Evolutionary conservation across 1,140 invertebrate species (phyloP), one percentile per base, ranked within the genome.

Genomic region (Phortica variegata): DNA sequence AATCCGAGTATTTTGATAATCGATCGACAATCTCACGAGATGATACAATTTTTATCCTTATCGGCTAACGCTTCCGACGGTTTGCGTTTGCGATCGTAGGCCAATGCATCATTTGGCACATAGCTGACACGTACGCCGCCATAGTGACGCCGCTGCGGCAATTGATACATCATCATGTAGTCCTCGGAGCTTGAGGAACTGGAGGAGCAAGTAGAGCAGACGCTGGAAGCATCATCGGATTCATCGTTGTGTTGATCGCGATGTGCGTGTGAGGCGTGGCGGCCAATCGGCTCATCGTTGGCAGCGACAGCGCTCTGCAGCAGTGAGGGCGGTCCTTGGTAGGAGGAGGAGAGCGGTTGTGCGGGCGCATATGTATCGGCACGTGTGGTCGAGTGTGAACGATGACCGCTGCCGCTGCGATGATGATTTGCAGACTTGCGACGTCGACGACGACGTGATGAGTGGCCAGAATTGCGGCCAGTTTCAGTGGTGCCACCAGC

Each of bases 41-140:
- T 85, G 52, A 85, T 82, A 65, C 85, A 87, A 60, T 85, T 86
- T 60, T 87, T 86, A 73, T 87, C 85, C 57, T 84, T 60, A 48
- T 73, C 65, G 34, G 53, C 47, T 32, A 48, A 45, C 55, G 66
- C 52, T 4, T 70, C 76, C 52, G 70, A 61, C 37, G 81, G 80
- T 49, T 85, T 79, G 38, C 86, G 81, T 49, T 87, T 79, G 54
- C 84, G 81, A 29, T 88, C 88, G 60, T 86, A 88, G 10, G 89
- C 89, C 13, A 93, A 79, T 0, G 89, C 87, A 76, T 93, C 90
- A 71, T 92, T 93, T 51, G 90, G 90, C 49, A 94, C 90, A 77
- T 93, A 94, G 8, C 89, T 91, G 53, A 93, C 91, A 36, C 90
- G 77, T 3, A 92, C 90, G 39, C 89, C 89, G 23, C 90, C 89